Conservation (phyloP, 2,113 vertebrate genomes). For the Scomber japonicus region DNA sequence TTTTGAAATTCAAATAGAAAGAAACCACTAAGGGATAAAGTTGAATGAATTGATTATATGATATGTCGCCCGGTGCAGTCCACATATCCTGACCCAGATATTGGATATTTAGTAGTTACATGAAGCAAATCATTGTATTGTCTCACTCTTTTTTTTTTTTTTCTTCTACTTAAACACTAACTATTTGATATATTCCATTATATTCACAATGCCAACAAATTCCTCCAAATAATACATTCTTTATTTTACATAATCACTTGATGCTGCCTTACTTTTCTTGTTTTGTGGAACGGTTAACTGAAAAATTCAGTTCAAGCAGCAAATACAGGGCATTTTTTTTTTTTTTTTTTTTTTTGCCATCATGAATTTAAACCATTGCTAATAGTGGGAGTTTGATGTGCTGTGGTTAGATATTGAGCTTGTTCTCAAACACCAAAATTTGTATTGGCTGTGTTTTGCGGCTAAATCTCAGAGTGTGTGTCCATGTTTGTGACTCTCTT, state of each 20-base stretch:
- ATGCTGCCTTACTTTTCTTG: conserved; percentile 5
- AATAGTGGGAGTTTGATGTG: conserved; percentile 3
- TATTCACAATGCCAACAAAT: not conserved
- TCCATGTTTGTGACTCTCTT: conserved; percentile 11
- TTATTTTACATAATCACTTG: not conserved
- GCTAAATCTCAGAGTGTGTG: not conserved
- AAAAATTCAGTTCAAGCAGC: not conserved
- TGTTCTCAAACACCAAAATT: conserved; percentile 7
- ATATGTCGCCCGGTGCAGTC: not conserved
- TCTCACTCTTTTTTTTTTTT: not conserved
- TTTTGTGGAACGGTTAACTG: not conserved
- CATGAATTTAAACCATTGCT: conserved; percentile 8
- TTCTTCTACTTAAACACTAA: not conserved
- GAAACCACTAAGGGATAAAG: conserved; percentile 31
- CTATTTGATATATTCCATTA: not conserved
- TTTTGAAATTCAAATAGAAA: conserved; percentile 37
- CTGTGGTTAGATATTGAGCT: conserved; percentile 18
- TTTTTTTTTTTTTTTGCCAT: not conserved
- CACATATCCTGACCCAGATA: not conserved
- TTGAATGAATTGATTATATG: not conserved
- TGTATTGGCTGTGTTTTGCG: not conserved
- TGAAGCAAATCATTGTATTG: not conserved
- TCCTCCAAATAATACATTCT: not conserved
- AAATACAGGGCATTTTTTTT: conserved; percentile 9
- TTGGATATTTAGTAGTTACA: conserved; percentile 5